Evolutionary conservation across 2,888 invertebrate genomes (phyloP), one percentile per base, ranked within the genome.

Genomic region (Dicranocentrus wangi): DNA sequence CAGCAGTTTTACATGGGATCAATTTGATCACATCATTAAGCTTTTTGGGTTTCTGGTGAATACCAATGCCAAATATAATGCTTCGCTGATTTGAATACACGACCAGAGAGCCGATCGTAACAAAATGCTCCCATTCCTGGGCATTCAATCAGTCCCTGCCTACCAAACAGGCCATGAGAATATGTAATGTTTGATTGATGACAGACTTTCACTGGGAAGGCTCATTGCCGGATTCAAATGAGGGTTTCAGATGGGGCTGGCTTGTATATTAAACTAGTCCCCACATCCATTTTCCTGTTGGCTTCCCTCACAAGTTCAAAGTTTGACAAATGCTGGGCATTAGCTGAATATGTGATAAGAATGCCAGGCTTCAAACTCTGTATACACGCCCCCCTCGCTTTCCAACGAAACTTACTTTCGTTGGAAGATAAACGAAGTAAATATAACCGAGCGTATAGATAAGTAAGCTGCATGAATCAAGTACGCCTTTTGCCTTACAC

Each of bases 101-200:
- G 25, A n/a, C 25, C 43, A 42, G 43, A 43, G 42, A 7, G 13
- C 65, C 17, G 3, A 15, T 17, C 19, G 15, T 23, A 2, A 32
- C 39, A 7, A 32, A 2, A 39, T 21, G 21, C 21, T 21, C 32
- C 15, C 8, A 51, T 51, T n/a, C 61, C 32, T 17, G 43, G n/a
- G 25, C 42, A 65, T 65, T 65, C 65, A 65, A 65, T 65, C 65
- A 42, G 25, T 10, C 10, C 3, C 3, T 32, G 65, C 43, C 25
- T 23, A 43, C 1, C 43, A 43, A 28, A 27, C 47, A 68, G 27
- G 51, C 47, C 15, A 10, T 47, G 47, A 42, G 51, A 51, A 68
- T 68, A 68, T 42, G 51, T 51, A 51, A 68, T 68, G 69, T 55
- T 39, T 69, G 69, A 69, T 69, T 69, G 69, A 69, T 69, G 69